Conservation (phyloP, 2,113 vertebrate genomes). For the Cichladusa arquata region DNA sequence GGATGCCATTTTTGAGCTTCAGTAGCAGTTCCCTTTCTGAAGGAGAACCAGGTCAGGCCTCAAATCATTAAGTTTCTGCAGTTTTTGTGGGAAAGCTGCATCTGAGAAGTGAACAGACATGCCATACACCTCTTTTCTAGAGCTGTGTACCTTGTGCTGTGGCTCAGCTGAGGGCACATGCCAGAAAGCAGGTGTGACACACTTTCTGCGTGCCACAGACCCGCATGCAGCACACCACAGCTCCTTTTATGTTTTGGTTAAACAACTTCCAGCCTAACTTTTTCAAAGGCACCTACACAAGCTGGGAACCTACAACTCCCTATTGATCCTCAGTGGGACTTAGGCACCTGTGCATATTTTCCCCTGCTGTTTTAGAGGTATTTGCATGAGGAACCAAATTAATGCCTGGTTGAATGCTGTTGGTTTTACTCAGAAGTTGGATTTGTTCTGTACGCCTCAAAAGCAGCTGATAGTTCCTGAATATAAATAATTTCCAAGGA, state of each 20-base stretch:
- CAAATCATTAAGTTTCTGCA: background rate
- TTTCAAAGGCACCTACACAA: conserved; percentile 11
- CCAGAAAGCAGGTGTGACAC: conserved; percentile 55
- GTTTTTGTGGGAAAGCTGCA: background rate
- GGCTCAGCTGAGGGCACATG: background rate
- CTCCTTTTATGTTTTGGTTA: conserved; percentile 14
- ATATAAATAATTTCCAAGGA: background rate
- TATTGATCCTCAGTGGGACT: background rate
- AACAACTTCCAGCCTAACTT: conserved; percentile 11
- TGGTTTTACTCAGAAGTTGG: background rate
- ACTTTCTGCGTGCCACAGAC: conserved; percentile 12
- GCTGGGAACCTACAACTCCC: background rate
- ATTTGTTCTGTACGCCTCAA: background rate
- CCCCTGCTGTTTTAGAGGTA: background rate
- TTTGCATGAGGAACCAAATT: background rate
- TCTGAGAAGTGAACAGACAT: background rate
- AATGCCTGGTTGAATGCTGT: background rate
- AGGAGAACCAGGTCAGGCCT: background rate
- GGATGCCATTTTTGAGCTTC: background rate
- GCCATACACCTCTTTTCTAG: background rate
- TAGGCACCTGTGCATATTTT: background rate
- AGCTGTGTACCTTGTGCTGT: background rate
- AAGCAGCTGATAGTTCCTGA: background rate
- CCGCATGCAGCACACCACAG: background rate
- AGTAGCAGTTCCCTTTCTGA: background rate